Conservation (phyloP, 2,797 vertebrate species). For the Gobionotothen gibberifrons region DNA sequence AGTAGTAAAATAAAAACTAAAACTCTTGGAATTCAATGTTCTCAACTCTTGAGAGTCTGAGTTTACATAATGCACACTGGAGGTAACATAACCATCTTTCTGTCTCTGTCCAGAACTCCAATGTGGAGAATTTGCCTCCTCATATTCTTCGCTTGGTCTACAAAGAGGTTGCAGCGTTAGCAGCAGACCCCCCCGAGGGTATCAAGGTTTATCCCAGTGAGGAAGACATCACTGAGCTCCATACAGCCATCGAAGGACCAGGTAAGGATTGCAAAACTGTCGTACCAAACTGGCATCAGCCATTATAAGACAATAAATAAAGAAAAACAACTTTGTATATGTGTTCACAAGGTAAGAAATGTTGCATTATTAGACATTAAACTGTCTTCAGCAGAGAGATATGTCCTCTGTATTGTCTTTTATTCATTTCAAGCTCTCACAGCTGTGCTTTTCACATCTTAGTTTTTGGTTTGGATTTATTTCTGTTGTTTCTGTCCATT, state of each 20-base stretch:
- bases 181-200: slow-evolving; percentile 93
- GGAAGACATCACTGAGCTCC: slow-evolving; percentile 94
- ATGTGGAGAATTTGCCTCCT: slow-evolving; percentile 95
- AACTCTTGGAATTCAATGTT: background rate
- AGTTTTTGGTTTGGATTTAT: background rate
- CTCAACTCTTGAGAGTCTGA: background rate
- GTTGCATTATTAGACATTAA: background rate
- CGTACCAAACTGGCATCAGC: background rate
- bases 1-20: background rate
- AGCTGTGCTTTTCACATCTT: background rate
- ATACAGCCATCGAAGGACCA: slow-evolving; percentile 94
- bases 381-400: background rate
- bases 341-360: background rate
- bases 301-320: background rate
- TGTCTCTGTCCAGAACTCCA: slow-evolving; percentile 88
- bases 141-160: slow-evolving; percentile 95
- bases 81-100: background rate
- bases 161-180: slow-evolving; percentile 92
- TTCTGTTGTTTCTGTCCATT: background rate
- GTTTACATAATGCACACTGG: background rate
- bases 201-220: slow-evolving; percentile 96
- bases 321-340: background rate
- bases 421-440: background rate
- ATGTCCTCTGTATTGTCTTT: background rate
- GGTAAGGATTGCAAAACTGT: slow-evolving; percentile 74